Percentiles rank a stretch among this genome's conserved stretches.
phyloP scores from a whole-genome alignment of 2,797 vertebrate genomes.

The Chelidonichthys spinosus region DNA sequence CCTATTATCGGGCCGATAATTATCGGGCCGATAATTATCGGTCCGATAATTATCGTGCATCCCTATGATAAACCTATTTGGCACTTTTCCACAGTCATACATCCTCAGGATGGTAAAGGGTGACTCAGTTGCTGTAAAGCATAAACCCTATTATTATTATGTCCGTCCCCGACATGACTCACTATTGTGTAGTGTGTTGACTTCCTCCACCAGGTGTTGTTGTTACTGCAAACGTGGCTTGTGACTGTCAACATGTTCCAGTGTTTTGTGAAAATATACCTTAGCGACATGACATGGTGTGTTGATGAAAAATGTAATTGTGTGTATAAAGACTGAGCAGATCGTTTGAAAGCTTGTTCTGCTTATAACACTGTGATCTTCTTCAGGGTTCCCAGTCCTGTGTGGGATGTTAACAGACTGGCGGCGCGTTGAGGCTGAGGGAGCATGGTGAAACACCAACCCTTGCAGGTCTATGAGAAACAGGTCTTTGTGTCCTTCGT shows the following conservation, averaged over 20 bases:
- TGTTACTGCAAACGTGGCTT: conserved; percentile 58
- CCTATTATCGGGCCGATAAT: no score
- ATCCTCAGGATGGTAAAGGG: conserved; percentile 2
- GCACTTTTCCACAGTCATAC: conserved; percentile 18
- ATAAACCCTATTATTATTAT: conserved; percentile 62
- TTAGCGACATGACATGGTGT: conserved; percentile 1
- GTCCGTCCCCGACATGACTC: conserved; percentile 55
- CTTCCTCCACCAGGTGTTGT: conserved; percentile 51
- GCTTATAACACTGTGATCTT: conserved; percentile 36
- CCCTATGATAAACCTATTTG: conserved; percentile 12
- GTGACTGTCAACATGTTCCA: conserved; percentile 34
- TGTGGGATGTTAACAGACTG: conserved; percentile 88
- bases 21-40: no score
- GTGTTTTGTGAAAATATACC: conserved; percentile 61
- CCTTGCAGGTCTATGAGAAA: conserved; percentile 98
- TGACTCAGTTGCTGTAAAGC: conserved; percentile 33
- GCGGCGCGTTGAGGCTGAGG: conserved; percentile 82
- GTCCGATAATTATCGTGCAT: no score
- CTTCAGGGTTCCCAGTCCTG: conserved; percentile 80
- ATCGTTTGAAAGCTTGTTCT: background rate
- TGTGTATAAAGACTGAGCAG: conserved; percentile 1
- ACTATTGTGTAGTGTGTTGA: conserved; percentile 42
- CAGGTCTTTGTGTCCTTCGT: conserved; percentile 97
- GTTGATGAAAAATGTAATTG: conserved; percentile 26
- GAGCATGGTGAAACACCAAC: conserved; percentile 99